Conservation (phyloP, 2,888 invertebrate species). For the Aphodius sticticus region DNA sequence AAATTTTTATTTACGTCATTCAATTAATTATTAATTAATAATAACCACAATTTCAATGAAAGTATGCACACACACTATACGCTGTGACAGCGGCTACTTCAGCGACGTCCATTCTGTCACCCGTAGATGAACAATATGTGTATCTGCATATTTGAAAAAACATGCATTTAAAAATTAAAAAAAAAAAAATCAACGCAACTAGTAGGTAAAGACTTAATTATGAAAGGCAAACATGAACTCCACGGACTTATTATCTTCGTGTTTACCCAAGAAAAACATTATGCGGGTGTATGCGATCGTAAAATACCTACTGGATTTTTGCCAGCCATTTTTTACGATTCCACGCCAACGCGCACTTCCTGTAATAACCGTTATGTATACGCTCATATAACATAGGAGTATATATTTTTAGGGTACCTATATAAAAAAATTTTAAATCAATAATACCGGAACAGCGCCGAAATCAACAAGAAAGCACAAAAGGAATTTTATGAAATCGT, state of each 20-base stretch:
- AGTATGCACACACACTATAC: too few species aligned
- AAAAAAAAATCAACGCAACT: too few species aligned
- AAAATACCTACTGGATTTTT: not conserved
- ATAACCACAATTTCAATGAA: too few species aligned
- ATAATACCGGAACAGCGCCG: not conserved
- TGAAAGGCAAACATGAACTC: not conserved
- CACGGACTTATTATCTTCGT: not conserved
- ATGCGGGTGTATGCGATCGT: not conserved
- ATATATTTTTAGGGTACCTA: not conserved
- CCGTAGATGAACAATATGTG: too few species aligned
- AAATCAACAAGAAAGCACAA: not conserved
- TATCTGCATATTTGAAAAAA: too few species aligned
- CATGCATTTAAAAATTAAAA: too few species aligned
- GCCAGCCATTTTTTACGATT: not conserved
- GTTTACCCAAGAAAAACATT: not conserved
- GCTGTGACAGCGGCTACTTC: too few species aligned
- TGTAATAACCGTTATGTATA: constrained; percentile 4
- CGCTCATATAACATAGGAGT: not conserved
- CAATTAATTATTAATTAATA: too few species aligned
- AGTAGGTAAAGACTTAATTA: not conserved
- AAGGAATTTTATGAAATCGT: not conserved
- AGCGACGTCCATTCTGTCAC: too few species aligned
- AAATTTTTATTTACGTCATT: too few species aligned
- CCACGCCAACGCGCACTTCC: not conserved
- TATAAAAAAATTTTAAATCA: not conserved